phyloP scores from a whole-genome alignment of 2,797 vertebrate species.

The Nasua narica region DNA sequence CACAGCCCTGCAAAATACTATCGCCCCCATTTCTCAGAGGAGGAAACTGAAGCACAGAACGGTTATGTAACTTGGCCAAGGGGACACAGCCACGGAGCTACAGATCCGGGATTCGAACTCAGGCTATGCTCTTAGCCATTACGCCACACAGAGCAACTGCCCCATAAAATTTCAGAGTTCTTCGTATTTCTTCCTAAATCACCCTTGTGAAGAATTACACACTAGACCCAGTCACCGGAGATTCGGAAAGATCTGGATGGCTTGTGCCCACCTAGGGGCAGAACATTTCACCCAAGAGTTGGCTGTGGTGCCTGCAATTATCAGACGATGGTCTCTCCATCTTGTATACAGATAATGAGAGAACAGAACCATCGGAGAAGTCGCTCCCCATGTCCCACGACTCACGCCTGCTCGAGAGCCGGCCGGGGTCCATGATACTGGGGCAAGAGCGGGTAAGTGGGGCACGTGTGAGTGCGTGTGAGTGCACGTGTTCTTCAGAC shows the following conservation, averaged over 20 bases:
- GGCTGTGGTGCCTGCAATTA: neutral
- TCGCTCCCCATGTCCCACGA: neutral
- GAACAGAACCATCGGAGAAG: neutral
- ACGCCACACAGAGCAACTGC: neutral
- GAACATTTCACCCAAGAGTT: neutral
- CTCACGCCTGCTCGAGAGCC: neutral
- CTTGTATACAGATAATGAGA: neutral
- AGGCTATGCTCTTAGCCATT: neutral
- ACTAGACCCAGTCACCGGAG: neutral
- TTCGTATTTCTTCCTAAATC: neutral
- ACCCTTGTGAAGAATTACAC: neutral
- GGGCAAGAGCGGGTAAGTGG: neutral
- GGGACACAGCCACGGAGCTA: neutral
- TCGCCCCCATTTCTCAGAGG: neutral
- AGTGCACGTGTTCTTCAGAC: neutral
- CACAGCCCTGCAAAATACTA: neutral
- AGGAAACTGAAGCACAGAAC: neutral
- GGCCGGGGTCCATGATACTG: neutral
- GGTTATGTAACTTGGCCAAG: neutral
- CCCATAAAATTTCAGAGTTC: neutral
- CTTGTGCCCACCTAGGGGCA: neutral
- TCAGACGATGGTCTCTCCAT: neutral
- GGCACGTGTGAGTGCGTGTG: rapidly evolving
- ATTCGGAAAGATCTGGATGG: neutral
- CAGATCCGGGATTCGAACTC: neutral